Base-by-base conservation (phyloP, 2,113 vertebrate species). In the Phocoena sinus region DNA sequence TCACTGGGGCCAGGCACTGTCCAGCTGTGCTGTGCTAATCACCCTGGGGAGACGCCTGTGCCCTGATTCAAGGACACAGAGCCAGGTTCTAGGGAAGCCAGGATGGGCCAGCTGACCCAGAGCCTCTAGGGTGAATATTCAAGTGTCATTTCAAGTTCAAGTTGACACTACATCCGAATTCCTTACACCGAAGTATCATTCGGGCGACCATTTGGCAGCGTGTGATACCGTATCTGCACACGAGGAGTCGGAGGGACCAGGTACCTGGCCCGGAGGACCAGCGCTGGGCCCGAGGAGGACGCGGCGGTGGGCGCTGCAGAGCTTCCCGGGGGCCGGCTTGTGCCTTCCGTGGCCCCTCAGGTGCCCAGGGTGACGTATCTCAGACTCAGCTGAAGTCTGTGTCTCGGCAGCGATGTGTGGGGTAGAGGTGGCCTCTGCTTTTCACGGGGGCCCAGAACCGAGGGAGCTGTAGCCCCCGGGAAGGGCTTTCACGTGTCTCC, bases 401-500 rank as follows among this genome's bases (percentile, higher is more conserved):
- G 5, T 56, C 11, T 23, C 20, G 5, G 23, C 33, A 9, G 17
- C 62, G 11, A 20, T 6, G 41, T 20, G 11, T 7, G 18, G 63
- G 21, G 17, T 23, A 53, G 71, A 58, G 56, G 20, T 41, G 91
- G 44, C 44, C n/a, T 11, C 20, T 1, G 2, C n/a, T 31, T 47
- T 56, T 33, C 31, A n/a, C 17, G 26, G 23, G 41, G 4, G 7
- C 50, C 6, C 0, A 28, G 26, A 41, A 53, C 8, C 58, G 26
- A 0, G 1, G 4, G 38, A 13, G 68, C 38, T 0, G 11, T 13
- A 25, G n/a, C 56, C 74, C 5, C 1, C 0, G 14, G 56, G 25
- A 33, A 63, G 26, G 20, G 76, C 50, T 33, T 0, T 41, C 76
- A 1, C 0, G 1, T 0, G 0, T 63, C 26, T 82, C 33, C 4